These are phyloP conservation scores for Saxidomus purpurata DNA, from an alignment of 1,140 invertebrate genomes.

Conservation along the genomic window DNA sequence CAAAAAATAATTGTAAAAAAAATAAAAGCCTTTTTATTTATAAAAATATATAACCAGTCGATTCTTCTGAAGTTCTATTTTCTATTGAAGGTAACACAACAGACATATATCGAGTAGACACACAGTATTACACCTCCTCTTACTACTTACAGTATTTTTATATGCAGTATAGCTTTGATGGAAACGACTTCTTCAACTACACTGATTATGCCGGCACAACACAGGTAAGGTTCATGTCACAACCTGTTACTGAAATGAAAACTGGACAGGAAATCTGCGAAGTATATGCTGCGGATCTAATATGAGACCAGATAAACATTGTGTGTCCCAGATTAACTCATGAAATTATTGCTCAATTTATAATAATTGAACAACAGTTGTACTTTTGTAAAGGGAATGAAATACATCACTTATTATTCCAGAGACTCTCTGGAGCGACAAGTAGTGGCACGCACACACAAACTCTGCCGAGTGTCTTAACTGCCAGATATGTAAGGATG, in stretches of 20 bases:
- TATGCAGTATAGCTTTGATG: constrained; percentile 70
- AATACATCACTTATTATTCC: neutral
- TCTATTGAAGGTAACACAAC: constrained; percentile 60
- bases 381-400: neutral
- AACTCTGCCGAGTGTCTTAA: constrained; percentile 50
- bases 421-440: constrained; percentile 44
- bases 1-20: no score
- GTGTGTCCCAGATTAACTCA: no score
- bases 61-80: no score
- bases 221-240: constrained; percentile 55
- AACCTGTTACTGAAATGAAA: no score
- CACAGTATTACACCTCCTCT: constrained; percentile 12
- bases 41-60: no score
- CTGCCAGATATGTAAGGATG: constrained; percentile 66
- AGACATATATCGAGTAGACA: constrained; percentile 58
- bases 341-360: no score
- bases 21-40: no score
- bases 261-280: no score
- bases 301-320: no score
- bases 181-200: constrained; percentile 68
- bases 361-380: no score
- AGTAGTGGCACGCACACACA: constrained; percentile 32
- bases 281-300: no score
- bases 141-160: constrained; percentile 67
- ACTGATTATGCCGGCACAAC: constrained; percentile 57